phyloP scores from a whole-genome alignment of 2,888 invertebrate genomes.

The Dexiosoma caninum region DNA sequence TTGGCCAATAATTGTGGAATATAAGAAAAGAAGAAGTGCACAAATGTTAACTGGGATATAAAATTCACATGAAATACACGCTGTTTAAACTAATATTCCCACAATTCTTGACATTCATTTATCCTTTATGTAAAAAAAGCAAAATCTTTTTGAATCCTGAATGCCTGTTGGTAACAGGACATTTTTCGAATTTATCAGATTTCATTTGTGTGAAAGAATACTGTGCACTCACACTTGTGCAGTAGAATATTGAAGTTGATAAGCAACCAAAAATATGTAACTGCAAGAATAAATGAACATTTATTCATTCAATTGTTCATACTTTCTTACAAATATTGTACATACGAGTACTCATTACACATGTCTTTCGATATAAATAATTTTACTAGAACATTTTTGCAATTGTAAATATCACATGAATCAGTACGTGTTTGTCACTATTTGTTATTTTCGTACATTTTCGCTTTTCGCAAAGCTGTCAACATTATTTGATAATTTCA shows the following conservation, averaged over 20 bases:
- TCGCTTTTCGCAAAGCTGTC: slow-evolving; percentile 51
- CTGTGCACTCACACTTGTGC: not conserved
- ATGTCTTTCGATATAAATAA: not conserved
- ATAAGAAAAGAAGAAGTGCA: no score
- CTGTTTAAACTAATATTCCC: not conserved
- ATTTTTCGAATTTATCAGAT: slow-evolving; percentile 74
- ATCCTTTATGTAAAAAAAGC: not conserved
- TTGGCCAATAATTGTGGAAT: no score
- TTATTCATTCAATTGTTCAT: not conserved
- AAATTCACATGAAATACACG: not conserved
- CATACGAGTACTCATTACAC: slow-evolving; percentile 1
- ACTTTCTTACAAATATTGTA: not conserved
- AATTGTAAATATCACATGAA: not conserved
- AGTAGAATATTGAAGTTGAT: slow-evolving; percentile 1
- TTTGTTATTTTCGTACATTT: slow-evolving; percentile 19
- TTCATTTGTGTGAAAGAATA: slow-evolving; percentile 71
- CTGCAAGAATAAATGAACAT: not conserved
- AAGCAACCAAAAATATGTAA: not conserved
- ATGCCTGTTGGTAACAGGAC: slow-evolving; percentile 45
- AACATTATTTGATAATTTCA: slow-evolving; percentile 56
- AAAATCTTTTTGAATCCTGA: slow-evolving; percentile 4
- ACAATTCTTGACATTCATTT: slow-evolving; percentile 15
- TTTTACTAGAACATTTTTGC: not conserved
- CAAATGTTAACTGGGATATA: slow-evolving; percentile 14
- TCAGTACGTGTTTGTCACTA: slow-evolving; percentile 30